A percentile compares a stretch with the other conserved stretches of the same genome.
phyloP scores from a whole-genome alignment of 2,888 invertebrate species.

The Ischnura elegans region DNA sequence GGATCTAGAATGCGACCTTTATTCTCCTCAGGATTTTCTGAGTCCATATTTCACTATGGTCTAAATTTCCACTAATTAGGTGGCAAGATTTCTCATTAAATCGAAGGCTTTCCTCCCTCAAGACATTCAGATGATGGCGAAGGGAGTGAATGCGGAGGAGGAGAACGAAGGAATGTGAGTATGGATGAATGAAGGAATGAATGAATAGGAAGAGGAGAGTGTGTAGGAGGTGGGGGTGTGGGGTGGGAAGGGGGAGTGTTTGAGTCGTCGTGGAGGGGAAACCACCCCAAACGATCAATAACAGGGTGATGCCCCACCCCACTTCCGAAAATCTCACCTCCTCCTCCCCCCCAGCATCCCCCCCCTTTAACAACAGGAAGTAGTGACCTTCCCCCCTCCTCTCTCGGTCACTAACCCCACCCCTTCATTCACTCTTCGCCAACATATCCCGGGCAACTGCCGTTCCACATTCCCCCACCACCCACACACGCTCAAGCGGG shows the following conservation, averaged over 20 bases:
- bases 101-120: too few relatives aligned
- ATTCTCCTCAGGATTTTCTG: too few relatives aligned
- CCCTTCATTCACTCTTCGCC: neutral
- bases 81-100: too few relatives aligned
- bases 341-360: neutral
- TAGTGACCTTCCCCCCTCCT: constrained; percentile 25
- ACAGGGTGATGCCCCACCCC: constrained; percentile 46
- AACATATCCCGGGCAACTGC: constrained; percentile 58
- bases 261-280: neutral
- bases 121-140: too few relatives aligned
- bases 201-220: neutral
- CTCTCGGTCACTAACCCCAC: neutral
- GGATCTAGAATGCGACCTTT: too few relatives aligned
- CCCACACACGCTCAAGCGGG: neutral
- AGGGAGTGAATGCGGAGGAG: neutral
- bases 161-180: neutral
- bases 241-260: neutral
- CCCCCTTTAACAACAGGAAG: constrained; percentile 53
- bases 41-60: too few relatives aligned
- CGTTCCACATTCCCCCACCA: neutral
- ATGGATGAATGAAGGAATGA: neutral
- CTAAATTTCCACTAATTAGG: too few relatives aligned
- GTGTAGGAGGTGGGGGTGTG: neutral
- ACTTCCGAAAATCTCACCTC: constrained; percentile 33
- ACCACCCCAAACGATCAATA: constrained; percentile 62